Base-by-base conservation (phyloP, 2,888 invertebrate species). In the Diarsia rubi region DNA sequence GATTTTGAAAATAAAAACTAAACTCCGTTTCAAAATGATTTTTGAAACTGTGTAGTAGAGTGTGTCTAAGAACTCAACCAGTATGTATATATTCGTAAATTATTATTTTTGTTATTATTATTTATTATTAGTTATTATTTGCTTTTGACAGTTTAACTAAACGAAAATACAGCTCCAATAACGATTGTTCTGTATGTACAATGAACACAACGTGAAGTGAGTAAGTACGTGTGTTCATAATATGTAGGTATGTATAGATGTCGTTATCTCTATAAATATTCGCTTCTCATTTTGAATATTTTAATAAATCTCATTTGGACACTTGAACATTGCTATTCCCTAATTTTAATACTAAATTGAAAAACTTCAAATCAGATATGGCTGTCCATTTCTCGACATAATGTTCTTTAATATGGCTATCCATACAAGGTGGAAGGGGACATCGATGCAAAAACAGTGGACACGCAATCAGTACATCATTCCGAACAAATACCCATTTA, bases 191-290 rank as follows among this genome's bases (percentile, higher is more conserved):
- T 11, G 52, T 60, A 45, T 11, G 52, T 60, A 45, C 14, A 21
- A 24, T 37, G 16, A 24, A 47, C 37, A 73, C 19, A 14, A 19
- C 11, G 19, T 49, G 31, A n/a, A n/a, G n/a, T n/a, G 63, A 27
- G 45, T 62, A 27, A 21, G 27, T 69, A 24, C 62, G 63, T 24
- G 9, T 49, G 24, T 57, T 57, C 9, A 57, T 19, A 24, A n/a
- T n/a, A n/a, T n/a, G n/a, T n/a, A n/a, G n/a, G n/a, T n/a, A n/a
- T n/a, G n/a, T 14, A 69, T 54, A 76, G 69, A 49, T 49, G 75
- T 75, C 76, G 69, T 57, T 62, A 54, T 65, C 66, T 45, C 11
- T 27, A 57, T 31, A 16, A 72, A 5, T 21, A 14, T 65, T 69
- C 3, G 31, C 9, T 19, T 47, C 47, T 21, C 11, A 27, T 16